These are phyloP conservation scores for Conger conger DNA, from an alignment of 2,113 vertebrate species.

Conservation along the genomic window DNA sequence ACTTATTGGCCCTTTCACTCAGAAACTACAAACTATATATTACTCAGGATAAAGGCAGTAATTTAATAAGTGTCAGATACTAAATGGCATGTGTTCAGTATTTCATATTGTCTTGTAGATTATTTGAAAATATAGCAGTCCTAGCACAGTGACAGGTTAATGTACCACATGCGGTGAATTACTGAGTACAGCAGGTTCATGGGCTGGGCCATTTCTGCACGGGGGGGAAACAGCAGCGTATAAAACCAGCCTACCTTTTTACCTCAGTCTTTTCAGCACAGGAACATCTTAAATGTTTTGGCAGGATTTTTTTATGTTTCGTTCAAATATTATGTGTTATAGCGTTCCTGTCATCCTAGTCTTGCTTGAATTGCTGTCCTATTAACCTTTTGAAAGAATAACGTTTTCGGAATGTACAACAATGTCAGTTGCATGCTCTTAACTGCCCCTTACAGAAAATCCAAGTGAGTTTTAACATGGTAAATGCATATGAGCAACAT, in stretches of 20 bases:
- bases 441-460: too few species aligned
- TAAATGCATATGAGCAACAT: too few species aligned
- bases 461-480: too few species aligned
- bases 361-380: too few species aligned
- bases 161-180: background rate
- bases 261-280: background rate
- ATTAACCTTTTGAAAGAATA: too few species aligned
- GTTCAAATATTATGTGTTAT: too few species aligned
- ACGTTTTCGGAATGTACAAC: too few species aligned
- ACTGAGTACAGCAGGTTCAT: background rate
- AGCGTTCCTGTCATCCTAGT: too few species aligned
- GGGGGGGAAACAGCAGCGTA: background rate
- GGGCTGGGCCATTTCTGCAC: background rate
- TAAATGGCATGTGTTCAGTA: background rate
- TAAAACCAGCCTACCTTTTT: background rate
- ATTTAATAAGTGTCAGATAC: background rate
- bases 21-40: background rate
- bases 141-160: background rate
- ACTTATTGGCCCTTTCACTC: background rate
- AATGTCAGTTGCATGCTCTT: too few species aligned
- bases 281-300: background rate
- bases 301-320: too few species aligned
- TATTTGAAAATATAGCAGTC: background rate
- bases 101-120: slow-evolving; percentile 4
- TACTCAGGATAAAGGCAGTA: background rate